phyloP scores from a whole-genome alignment of 1,140 invertebrate species.

The Eriosoma lanigerum region DNA sequence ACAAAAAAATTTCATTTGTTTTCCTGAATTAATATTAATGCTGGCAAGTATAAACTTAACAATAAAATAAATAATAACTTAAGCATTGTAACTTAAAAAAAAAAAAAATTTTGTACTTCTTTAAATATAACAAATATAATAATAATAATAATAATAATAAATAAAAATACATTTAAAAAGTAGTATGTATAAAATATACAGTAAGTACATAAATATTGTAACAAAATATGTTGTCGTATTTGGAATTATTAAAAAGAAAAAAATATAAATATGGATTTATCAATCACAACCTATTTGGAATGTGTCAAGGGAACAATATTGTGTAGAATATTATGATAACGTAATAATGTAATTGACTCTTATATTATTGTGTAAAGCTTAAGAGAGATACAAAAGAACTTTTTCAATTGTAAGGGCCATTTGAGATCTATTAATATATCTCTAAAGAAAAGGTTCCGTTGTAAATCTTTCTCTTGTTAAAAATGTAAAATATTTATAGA shows the following conservation, averaged over 20 bases:
- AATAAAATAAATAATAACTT: slow-evolving; percentile 19
- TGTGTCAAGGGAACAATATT: not conserved
- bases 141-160: not conserved
- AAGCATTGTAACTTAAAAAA: slow-evolving; percentile 27
- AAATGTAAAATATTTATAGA: slow-evolving; percentile 19
- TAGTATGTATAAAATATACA: slow-evolving; percentile 26
- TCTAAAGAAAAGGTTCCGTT: slow-evolving; percentile 28
- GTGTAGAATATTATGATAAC: not conserved
- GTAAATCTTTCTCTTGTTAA: slow-evolving; percentile 3
- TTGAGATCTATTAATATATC: slow-evolving; percentile 44
- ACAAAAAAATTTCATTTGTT: not conserved
- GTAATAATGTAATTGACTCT: slow-evolving; percentile 40
- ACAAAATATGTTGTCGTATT: not conserved
- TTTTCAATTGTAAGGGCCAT: slow-evolving; percentile 11
- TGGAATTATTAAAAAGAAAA: not conserved
- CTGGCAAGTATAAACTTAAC: slow-evolving; percentile 32
- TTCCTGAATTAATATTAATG: slow-evolving; percentile 3
- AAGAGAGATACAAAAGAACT: slow-evolving; percentile 28
- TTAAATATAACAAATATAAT: slow-evolving; percentile 25
- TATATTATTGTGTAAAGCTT: not conserved
- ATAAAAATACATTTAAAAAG: no score
- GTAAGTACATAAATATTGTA: slow-evolving; percentile 25
- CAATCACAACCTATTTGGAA: slow-evolving; percentile 31
- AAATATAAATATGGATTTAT: not conserved
- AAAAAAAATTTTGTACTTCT: slow-evolving; percentile 30